These are phyloP conservation scores for Prunella fulvescens DNA, from an alignment of 2,113 vertebrate genomes.

Conservation along the genomic window DNA sequence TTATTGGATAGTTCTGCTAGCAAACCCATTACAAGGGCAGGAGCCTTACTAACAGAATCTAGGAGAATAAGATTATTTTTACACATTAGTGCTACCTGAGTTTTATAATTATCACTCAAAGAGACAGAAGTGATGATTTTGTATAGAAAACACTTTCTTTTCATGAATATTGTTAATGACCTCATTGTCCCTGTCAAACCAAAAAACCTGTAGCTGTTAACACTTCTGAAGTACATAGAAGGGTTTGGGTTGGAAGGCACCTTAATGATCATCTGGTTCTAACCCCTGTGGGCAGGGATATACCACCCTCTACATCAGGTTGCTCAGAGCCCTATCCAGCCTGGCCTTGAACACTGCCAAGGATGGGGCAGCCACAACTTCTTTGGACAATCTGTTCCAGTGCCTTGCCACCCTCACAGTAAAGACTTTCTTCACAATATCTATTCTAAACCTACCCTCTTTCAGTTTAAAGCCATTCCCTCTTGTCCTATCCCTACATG, in stretches of 20 bases:
- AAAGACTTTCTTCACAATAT: not conserved
- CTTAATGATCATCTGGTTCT: not conserved
- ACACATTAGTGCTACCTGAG: not conserved
- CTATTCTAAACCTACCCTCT: not conserved
- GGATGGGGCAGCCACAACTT: not conserved
- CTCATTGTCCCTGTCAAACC: not conserved
- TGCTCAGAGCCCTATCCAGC: not conserved
- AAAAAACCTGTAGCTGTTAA: not conserved
- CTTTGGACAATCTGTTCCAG: not conserved
- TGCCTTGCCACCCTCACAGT: not conserved
- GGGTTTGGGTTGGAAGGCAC: not conserved
- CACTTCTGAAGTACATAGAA: not conserved
- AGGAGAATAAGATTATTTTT: not conserved
- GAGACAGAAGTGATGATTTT: not conserved
- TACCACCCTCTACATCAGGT: not conserved
- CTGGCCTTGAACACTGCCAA: not conserved
- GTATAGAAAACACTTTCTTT: not conserved
- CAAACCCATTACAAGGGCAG: not conserved
- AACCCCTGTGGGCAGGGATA: not conserved
- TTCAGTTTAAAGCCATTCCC: not conserved
- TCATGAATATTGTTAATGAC: not conserved
- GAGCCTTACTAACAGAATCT: not conserved
- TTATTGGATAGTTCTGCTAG: slow-evolving; percentile 22
- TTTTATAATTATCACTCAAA: not conserved
- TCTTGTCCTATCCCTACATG: not conserved